Conservation (phyloP, 1,140 invertebrate genomes). For the Scylla paramamosain region DNA sequence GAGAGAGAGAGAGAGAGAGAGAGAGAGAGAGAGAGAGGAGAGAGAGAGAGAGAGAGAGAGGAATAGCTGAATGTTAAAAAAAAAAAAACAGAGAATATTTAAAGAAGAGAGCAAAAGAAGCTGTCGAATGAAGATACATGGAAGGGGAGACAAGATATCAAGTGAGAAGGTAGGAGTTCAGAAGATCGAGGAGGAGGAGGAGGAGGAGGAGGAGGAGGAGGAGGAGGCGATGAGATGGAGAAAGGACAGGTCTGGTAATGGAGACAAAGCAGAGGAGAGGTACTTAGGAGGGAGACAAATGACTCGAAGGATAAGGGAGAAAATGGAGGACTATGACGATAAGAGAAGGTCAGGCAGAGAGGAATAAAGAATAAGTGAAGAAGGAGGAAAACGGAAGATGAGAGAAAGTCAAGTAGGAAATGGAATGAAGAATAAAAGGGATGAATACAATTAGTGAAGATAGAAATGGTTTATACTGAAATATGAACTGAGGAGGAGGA, state of each 20-base stretch:
- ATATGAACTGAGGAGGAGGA: too few relatives aligned
- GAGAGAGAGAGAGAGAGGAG: too few relatives aligned
- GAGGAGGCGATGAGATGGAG: background rate
- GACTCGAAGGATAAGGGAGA: background rate
- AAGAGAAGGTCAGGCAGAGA: background rate
- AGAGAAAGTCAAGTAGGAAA: background rate
- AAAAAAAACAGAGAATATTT: too few relatives aligned
- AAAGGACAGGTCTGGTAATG: background rate
- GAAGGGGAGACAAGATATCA: background rate
- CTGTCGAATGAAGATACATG: background rate
- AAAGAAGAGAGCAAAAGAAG: too few relatives aligned
- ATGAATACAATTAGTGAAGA: too few relatives aligned
- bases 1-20: too few relatives aligned
- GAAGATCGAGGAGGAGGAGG: background rate
- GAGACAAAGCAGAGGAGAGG: constrained; percentile 11
- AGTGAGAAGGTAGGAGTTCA: background rate
- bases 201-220: background rate
- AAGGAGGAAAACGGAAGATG: background rate
- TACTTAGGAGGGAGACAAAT: background rate
- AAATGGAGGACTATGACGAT: too few relatives aligned
- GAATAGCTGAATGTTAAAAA: too few relatives aligned
- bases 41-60: too few relatives aligned
- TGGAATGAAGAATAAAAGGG: background rate
- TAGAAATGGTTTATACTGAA: too few relatives aligned
- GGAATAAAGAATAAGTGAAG: background rate